These are phyloP conservation scores for Felis catus DNA, from an alignment of 2,113 vertebrate genomes.

Conservation along the genomic window F.catus_Fca126_mat1.0 CM031418.1:89045001-89045500, in stretches of 20 bases:
- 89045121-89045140: background rate
- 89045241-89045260: background rate
- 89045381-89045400: background rate
- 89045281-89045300: background rate
- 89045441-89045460: background rate
- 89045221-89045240: background rate
- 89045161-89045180: background rate
- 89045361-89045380: background rate
- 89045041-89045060: background rate
- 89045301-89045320: background rate
- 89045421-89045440: background rate
- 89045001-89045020: background rate
- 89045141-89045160: background rate
- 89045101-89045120: background rate
- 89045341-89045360: background rate
- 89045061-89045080: background rate
- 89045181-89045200: background rate
- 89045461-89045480: background rate
- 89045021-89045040: background rate
- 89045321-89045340: background rate
- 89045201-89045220: background rate
- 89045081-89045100: background rate
- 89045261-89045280: accelerated
- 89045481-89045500: background rate
- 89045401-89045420: background rate